These are phyloP conservation scores for Arvicanthis niloticus DNA, from an alignment of 2,113 vertebrate species.

Conservation along the genomic window DNA sequence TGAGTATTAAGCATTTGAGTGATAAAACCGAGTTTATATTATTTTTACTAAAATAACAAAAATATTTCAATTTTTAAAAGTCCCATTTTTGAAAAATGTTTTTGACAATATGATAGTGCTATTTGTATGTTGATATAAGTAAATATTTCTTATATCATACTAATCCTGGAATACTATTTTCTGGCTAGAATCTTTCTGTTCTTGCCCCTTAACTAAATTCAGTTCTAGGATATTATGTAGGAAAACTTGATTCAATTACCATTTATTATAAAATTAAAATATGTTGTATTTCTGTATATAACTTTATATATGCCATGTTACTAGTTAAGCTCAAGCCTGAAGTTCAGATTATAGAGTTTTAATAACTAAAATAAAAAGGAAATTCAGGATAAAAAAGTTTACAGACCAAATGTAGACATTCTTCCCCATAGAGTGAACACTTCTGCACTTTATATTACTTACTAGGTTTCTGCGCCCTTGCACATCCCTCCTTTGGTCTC, in stretches of 20 bases:
- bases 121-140: neutral
- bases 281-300: neutral
- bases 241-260: neutral
- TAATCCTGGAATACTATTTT: slow-evolving; percentile 35
- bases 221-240: neutral
- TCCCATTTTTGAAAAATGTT: neutral
- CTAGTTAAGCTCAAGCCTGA: neutral
- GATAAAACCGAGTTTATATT: neutral
- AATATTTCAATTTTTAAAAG: neutral
- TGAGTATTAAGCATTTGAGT: neutral
- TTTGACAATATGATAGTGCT: neutral
- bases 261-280: neutral
- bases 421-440: neutral
- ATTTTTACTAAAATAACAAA: slow-evolving; percentile 9
- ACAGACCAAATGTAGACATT: neutral
- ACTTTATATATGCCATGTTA: neutral
- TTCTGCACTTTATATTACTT: neutral
- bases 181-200: neutral
- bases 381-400: neutral
- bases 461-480: neutral
- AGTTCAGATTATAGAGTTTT: neutral
- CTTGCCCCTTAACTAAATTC: neutral
- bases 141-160: neutral
- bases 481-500: neutral
- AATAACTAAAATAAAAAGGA: neutral